These are phyloP conservation scores for Varanus komodoensis DNA, from an alignment of 2,113 vertebrate genomes.

Conservation along the genomic window DNA sequence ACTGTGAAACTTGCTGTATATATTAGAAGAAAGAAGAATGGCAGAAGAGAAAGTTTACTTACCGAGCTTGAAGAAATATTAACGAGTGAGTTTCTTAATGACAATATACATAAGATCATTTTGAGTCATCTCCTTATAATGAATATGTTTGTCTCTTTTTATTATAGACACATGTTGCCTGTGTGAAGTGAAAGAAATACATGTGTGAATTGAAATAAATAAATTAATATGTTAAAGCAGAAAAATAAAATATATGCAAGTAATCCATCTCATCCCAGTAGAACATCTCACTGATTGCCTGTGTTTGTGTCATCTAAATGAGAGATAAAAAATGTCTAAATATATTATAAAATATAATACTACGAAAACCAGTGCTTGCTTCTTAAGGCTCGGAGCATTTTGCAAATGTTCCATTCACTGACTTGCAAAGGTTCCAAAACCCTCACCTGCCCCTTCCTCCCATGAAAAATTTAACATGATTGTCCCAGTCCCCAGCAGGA, in stretches of 20 bases:
- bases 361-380: not conserved
- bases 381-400: no score
- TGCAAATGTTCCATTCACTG: no score
- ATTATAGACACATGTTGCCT: not conserved
- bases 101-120: not conserved
- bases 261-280: not conserved
- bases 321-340: not conserved
- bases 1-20: not conserved
- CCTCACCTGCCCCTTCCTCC: not conserved
- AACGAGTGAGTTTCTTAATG: constrained; percentile 21
- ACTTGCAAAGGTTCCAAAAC: no score
- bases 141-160: constrained; percentile 11
- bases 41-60: constrained; percentile 16
- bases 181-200: not conserved
- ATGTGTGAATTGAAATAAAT: no score
- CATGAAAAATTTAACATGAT: no score
- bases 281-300: not conserved
- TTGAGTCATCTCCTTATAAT: not conserved
- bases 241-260: not conserved
- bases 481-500: no score
- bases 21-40: constrained; percentile 13
- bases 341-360: not conserved
- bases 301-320: not conserved
- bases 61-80: not conserved
- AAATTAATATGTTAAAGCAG: not conserved